phyloP scores from a whole-genome alignment of 2,888 invertebrate species.

The Nemoura dubitans region DNA sequence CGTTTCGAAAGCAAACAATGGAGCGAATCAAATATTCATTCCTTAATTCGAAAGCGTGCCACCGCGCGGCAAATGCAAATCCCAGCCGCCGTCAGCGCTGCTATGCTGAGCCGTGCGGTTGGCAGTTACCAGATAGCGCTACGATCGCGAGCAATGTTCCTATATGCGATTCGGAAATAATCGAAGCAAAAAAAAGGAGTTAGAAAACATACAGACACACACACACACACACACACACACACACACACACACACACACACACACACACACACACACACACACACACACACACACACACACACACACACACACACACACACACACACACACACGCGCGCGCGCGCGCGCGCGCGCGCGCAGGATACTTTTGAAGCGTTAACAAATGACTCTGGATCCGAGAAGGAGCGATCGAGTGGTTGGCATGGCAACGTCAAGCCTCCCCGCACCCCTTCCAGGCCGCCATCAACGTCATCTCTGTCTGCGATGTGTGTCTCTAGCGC shows the following conservation, averaged over 20 bases:
- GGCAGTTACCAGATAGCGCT: background rate
- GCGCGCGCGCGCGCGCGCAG: no score
- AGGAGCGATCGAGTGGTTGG: slow-evolving; percentile 8
- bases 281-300: no score
- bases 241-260: no score
- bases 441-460: slow-evolving; percentile 14
- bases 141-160: background rate
- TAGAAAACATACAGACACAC: background rate
- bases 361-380: slow-evolving; percentile 48
- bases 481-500: background rate
- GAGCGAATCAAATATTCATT: background rate
- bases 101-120: background rate
- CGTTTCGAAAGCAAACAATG: background rate
- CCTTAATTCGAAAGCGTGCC: background rate
- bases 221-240: no score
- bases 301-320: no score
- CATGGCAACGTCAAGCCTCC: slow-evolving; percentile 34
- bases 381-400: slow-evolving; percentile 48
- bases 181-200: slow-evolving; percentile 37
- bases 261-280: no score
- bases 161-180: slow-evolving; percentile 38
- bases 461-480: slow-evolving; percentile 22
- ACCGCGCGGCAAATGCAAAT: background rate
- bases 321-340: no score
- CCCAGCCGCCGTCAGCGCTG: background rate